Conservation (phyloP, 2,113 vertebrate genomes). For the Xenotilapia flavipinnis region DNA sequence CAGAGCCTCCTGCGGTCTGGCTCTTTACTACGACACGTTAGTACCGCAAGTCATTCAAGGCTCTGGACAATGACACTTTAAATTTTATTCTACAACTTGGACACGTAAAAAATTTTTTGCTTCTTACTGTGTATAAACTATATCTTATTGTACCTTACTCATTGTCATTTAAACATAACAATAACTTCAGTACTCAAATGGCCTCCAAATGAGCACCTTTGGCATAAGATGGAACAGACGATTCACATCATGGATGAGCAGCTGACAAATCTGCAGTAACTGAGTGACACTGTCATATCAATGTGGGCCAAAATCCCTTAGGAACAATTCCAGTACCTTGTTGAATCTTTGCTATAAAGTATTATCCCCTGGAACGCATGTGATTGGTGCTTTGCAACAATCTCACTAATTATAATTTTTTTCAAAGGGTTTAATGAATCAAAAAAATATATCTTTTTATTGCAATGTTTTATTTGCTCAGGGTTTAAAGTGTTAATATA, state of each 20-base stretch:
- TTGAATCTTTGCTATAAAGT: background rate
- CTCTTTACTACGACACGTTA: slow-evolving; percentile 81
- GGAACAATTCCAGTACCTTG: background rate
- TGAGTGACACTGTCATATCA: background rate
- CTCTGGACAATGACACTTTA: background rate
- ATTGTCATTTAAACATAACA: background rate
- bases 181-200: background rate
- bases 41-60: slow-evolving; percentile 36
- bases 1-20: slow-evolving; percentile 81
- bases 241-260: background rate
- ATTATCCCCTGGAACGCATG: background rate
- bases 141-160: background rate
- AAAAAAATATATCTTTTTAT: background rate
- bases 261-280: background rate
- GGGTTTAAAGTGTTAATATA: background rate
- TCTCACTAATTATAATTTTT: background rate
- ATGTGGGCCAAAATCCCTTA: background rate
- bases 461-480: background rate
- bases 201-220: background rate
- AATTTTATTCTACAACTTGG: background rate
- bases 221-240: background rate
- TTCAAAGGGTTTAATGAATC: background rate
- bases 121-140: background rate
- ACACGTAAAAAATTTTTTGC: background rate
- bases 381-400: background rate